Conservation (phyloP, 2,888 invertebrate genomes). For the Trisateles emortualis region DNA sequence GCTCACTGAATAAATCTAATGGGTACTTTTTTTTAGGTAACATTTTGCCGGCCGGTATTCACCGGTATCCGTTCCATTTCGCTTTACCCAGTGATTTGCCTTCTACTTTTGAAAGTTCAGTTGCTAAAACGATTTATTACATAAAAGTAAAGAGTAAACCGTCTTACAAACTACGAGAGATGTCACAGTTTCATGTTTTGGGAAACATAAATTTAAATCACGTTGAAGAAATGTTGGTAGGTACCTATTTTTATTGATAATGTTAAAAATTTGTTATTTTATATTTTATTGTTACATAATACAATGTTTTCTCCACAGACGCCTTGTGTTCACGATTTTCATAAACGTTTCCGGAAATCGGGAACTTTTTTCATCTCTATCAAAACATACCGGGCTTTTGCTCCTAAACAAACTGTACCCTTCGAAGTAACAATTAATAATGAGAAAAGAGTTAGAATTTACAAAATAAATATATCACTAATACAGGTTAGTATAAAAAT, state of each 20-base stretch:
- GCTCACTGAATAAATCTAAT: too few species aligned
- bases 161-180: conserved; percentile 55
- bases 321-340: conserved; percentile 60
- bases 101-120: conserved; percentile 69
- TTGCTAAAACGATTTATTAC: conserved; percentile 68
- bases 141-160: conserved; percentile 70
- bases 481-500: conserved; percentile 62
- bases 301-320: conserved; percentile 54
- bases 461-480: conserved; percentile 62
- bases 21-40: conserved; percentile 60
- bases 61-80: conserved; percentile 73
- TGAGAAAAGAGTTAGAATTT: conserved; percentile 63
- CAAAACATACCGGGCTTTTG: conserved; percentile 70
- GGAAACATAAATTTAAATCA: conserved; percentile 70
- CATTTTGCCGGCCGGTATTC: conserved; percentile 60
- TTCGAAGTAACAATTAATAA: conserved; percentile 69
- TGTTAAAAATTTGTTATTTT: too few species aligned
- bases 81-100: conserved; percentile 71
- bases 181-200: conserved; percentile 60
- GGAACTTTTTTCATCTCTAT: conserved; percentile 59
- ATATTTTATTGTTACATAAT: too few species aligned
- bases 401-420: conserved; percentile 66
- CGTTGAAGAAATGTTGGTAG: conserved; percentile 63
- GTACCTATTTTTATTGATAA: conserved; percentile 18
- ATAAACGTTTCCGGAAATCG: conserved; percentile 62